phyloP scores from a whole-genome alignment of 2,797 vertebrate genomes.

The Argya squamiceps region DNA sequence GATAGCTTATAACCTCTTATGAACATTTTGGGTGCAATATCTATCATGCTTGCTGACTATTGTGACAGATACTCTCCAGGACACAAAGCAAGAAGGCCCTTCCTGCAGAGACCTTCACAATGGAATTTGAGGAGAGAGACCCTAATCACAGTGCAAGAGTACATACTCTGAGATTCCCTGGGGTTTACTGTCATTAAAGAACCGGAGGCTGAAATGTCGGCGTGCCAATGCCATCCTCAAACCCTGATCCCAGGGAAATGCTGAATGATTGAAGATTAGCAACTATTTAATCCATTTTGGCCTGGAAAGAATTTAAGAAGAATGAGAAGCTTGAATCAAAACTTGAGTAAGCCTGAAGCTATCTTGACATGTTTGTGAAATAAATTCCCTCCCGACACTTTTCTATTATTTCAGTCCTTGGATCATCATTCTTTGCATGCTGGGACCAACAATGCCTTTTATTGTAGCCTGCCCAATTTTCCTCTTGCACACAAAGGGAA shows the following conservation, averaged over 20 bases:
- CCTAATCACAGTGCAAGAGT: not conserved
- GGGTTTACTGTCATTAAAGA: not conserved
- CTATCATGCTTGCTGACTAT: not conserved
- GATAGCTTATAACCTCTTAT: not conserved
- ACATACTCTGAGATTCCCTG: not conserved
- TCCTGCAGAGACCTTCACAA: not conserved
- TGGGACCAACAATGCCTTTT: slow-evolving; percentile 65
- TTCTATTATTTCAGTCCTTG: slow-evolving; percentile 69
- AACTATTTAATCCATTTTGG: slow-evolving; percentile 50
- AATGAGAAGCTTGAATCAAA: slow-evolving; percentile 55
- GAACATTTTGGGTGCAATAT: not conserved
- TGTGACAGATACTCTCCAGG: not conserved
- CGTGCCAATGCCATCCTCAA: not conserved
- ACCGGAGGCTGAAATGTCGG: not conserved
- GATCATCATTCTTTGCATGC: slow-evolving; percentile 73
- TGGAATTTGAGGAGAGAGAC: not conserved
- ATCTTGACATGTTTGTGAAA: slow-evolving; percentile 51
- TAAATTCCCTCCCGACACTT: slow-evolving; percentile 46
- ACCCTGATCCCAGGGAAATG: slow-evolving; percentile 3
- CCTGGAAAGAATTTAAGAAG: slow-evolving; percentile 63
- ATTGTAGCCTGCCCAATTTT: slow-evolving; percentile 60
- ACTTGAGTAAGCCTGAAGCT: slow-evolving; percentile 51
- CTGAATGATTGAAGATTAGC: slow-evolving; percentile 54
- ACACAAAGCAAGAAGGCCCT: not conserved
- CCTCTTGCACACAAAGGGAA: slow-evolving; percentile 54